phyloP scores from a whole-genome alignment of 1,140 invertebrate genomes.

The Fopius arisanus region DNA sequence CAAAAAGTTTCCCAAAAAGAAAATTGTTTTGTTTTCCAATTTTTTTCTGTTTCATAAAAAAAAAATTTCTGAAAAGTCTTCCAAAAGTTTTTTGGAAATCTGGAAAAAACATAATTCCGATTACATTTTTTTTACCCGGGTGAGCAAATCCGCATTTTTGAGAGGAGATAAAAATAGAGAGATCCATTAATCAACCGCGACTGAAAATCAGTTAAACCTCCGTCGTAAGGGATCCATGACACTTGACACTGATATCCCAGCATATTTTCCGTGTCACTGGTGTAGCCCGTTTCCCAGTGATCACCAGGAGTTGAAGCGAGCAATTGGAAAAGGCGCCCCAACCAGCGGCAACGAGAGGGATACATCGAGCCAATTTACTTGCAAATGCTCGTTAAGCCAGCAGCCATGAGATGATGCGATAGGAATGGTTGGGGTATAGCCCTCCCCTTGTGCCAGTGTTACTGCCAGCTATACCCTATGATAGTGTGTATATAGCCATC shows the following conservation, averaged over 20 bases:
- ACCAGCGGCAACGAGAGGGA: slow-evolving; percentile 2
- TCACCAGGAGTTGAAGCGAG: not conserved
- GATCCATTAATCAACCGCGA: too few relatives aligned
- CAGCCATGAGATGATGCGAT: slow-evolving; percentile 20
- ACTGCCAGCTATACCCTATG: not conserved
- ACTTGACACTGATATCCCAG: not conserved
- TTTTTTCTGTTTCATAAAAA: too few relatives aligned
- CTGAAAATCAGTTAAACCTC: not conserved
- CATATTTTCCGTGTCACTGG: not conserved
- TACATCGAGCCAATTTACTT: slow-evolving; percentile 24
- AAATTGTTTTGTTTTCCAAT: too few relatives aligned
- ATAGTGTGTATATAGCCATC: not conserved
- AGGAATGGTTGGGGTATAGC: slow-evolving; percentile 6
- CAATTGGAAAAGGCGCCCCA: not conserved
- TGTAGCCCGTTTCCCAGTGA: not conserved
- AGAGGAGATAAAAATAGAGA: too few relatives aligned
- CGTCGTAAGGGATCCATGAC: not conserved
- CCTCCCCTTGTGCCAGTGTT: not conserved
- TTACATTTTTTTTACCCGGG: too few relatives aligned
- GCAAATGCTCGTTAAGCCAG: slow-evolving; percentile 27
- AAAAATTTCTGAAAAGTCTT: too few relatives aligned
- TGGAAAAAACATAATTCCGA: too few relatives aligned
- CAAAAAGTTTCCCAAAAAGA: too few relatives aligned
- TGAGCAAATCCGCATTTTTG: too few relatives aligned
- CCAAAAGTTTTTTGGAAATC: too few relatives aligned